phyloP scores from a whole-genome alignment of 2,797 vertebrate genomes.

The Chelonia mydas region DNA sequence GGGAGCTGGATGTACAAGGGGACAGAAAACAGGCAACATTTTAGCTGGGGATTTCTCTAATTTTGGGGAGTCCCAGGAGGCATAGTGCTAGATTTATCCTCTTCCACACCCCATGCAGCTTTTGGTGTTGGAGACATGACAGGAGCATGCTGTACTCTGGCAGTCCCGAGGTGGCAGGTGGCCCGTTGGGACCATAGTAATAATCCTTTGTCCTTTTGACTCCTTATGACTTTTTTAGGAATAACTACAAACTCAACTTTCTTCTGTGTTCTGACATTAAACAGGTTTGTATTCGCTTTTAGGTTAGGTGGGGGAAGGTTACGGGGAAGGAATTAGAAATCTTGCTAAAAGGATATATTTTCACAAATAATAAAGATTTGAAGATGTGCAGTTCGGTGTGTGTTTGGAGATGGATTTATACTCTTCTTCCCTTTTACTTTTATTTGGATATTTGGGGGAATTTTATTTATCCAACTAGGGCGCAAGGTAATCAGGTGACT shows the following conservation, averaged over 20 bases:
- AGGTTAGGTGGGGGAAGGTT: not conserved
- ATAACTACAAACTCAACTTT: not conserved
- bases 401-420: not conserved
- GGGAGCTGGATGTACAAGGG: not conserved
- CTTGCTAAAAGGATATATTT: not conserved
- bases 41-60: not conserved
- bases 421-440: not conserved
- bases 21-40: not conserved
- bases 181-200: not conserved
- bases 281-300: not conserved
- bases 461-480: not conserved
- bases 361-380: not conserved
- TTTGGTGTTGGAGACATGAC: not conserved
- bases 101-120: not conserved
- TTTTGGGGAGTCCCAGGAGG: not conserved
- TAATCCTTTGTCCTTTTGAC: not conserved
- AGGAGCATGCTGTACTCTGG: not conserved
- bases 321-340: not conserved
- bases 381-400: not conserved
- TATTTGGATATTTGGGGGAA: conserved; percentile 28
- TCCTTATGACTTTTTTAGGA: not conserved
- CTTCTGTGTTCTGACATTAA: not conserved
- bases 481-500: not conserved
- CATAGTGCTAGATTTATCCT: not conserved
- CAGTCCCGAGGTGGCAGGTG: not conserved